phyloP scores from a whole-genome alignment of 2,113 vertebrate species.

The Dunckerocampus dactyliophorus region DNA sequence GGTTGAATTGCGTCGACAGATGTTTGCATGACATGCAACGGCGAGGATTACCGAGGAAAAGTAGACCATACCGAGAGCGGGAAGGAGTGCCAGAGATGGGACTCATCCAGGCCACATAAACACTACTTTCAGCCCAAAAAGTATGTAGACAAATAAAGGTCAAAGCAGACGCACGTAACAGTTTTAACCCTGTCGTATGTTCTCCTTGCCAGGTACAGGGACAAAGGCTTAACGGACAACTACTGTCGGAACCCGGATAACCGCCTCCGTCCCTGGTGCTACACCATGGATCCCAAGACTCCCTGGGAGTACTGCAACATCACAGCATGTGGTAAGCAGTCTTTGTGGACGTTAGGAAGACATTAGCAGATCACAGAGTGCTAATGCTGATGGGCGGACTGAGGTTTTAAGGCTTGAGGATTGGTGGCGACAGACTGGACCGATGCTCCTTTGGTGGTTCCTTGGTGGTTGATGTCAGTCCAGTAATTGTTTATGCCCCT shows the following conservation, averaged over 20 bases:
- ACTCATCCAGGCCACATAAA: constrained; percentile 84
- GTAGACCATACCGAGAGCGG: constrained; percentile 91
- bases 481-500: constrained; percentile 11
- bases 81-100: constrained; percentile 94
- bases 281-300: constrained; percentile 89
- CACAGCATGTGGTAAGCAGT: constrained; percentile 87
- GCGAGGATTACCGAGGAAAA: constrained; percentile 86
- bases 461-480: constrained; percentile 18
- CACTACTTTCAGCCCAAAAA: constrained; percentile 89
- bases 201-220: constrained; percentile 78
- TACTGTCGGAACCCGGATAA: constrained; percentile 96
- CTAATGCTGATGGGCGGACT: not conserved
- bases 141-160: constrained; percentile 69
- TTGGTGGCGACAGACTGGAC: constrained; percentile 5
- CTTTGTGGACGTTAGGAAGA: not conserved
- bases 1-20: constrained; percentile 68
- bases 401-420: constrained; percentile 20
- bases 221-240: constrained; percentile 96
- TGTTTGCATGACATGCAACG: constrained; percentile 90
- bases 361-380: not conserved
- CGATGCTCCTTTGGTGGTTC: constrained; percentile 28
- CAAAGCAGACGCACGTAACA: constrained; percentile 3
- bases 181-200: not conserved
- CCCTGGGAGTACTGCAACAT: constrained; percentile 96
- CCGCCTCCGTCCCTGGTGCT: constrained; percentile 91